Evolutionary conservation across 1,140 invertebrate species (phyloP).

Genomic region (Sinonovacula constricta): DNA sequence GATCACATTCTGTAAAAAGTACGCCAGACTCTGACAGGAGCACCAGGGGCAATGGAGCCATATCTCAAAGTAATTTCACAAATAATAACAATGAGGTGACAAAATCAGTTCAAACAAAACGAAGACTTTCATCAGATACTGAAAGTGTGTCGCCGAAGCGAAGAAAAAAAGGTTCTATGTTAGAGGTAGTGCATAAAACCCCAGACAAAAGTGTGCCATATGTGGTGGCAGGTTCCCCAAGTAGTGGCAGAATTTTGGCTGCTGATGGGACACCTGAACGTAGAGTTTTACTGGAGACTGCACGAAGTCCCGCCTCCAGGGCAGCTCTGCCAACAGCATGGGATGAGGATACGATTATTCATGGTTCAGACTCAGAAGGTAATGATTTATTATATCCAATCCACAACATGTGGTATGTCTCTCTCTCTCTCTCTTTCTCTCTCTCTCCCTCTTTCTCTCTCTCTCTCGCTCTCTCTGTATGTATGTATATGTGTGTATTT

Average conservation of each 20-base stretch:
- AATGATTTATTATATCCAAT: too few species aligned
- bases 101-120: background rate
- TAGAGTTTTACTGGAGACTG: background rate
- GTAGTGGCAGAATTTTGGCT: background rate
- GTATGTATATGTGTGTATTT: too few species aligned
- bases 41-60: background rate
- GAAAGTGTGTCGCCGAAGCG: conserved; percentile 15
- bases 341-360: conserved; percentile 23
- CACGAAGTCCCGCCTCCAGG: background rate
- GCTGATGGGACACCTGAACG: background rate
- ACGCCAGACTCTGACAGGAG: conserved; percentile 24
- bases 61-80: background rate
- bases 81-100: conserved; percentile 14
- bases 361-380: conserved; percentile 37
- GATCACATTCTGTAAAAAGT: conserved; percentile 4
- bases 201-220: background rate
- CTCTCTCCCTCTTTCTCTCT: too few species aligned
- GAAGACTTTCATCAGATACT: conserved; percentile 24
- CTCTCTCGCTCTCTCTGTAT: too few species aligned
- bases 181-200: background rate
- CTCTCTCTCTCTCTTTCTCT: too few species aligned
- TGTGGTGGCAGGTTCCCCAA: background rate
- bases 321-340: background rate
- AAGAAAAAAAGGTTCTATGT: background rate
- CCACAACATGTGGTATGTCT: too few species aligned